Conservation (phyloP, 1,140 invertebrate species). For the Ericerus pela region DNA sequence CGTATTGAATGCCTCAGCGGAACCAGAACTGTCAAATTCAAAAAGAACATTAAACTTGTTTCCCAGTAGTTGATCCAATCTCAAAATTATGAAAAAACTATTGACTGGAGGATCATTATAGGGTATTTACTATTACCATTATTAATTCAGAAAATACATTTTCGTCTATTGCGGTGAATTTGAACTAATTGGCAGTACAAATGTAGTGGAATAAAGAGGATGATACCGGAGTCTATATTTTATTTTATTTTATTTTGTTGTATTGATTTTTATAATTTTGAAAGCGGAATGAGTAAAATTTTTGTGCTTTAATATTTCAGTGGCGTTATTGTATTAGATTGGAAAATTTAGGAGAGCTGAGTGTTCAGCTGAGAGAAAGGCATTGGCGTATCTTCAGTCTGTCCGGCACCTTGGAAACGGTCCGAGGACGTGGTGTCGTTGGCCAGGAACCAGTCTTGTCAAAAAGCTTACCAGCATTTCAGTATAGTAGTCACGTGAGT, state of each 20-base stretch:
- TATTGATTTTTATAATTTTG: neutral
- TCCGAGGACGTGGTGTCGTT: constrained; percentile 82
- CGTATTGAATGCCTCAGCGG: too few species aligned
- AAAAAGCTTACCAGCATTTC: constrained; percentile 77
- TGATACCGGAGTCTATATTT: neutral
- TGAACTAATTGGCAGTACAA: too few species aligned
- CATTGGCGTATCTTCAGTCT: constrained; percentile 95
- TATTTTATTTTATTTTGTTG: neutral
- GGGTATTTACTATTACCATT: too few species aligned
- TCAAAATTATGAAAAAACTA: too few species aligned
- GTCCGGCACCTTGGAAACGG: constrained; percentile 86
- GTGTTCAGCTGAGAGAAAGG: constrained; percentile 81
- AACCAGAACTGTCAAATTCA: too few species aligned
- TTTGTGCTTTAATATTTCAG: constrained; percentile 35
- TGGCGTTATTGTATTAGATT: constrained; percentile 92
- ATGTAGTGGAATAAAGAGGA: neutral
- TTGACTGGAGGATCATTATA: too few species aligned
- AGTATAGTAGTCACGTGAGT: constrained; percentile 93
- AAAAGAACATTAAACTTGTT: too few species aligned
- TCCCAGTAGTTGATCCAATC: too few species aligned
- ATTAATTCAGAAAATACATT: too few species aligned
- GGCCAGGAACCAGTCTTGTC: constrained; percentile 89
- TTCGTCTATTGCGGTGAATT: too few species aligned
- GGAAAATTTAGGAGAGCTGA: constrained; percentile 79
- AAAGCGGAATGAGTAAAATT: too few species aligned